These are phyloP conservation scores for Artemia sinica DNA, from an alignment of 2,888 invertebrate species.

Conservation along the genomic window DNA sequence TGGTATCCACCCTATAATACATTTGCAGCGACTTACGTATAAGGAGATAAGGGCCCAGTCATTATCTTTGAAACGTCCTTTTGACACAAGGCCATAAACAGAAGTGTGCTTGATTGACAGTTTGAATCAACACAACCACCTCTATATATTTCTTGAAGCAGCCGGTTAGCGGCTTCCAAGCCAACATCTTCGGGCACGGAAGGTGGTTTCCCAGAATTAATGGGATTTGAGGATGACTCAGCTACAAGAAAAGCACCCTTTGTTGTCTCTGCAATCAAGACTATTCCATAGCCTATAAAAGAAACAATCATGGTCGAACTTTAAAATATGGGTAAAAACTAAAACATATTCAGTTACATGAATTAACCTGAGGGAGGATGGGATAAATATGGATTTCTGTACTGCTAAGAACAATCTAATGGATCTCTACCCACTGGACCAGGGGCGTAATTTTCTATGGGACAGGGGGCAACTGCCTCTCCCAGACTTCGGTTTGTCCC, in stretches of 20 bases:
- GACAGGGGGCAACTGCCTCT: too few relatives aligned
- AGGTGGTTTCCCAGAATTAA: constrained; percentile 38
- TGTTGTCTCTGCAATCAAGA: constrained; percentile 75
- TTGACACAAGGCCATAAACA: constrained; percentile 87
- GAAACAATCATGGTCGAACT: not conserved
- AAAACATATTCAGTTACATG: too few relatives aligned
- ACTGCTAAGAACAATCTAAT: too few relatives aligned
- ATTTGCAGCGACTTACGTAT: constrained; percentile 36
- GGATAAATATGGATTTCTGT: too few relatives aligned
- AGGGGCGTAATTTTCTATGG: too few relatives aligned
- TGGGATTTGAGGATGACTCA: constrained; percentile 32
- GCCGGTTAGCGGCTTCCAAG: constrained; percentile 51
- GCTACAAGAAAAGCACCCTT: constrained; percentile 36
- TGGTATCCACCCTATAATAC: not conserved
- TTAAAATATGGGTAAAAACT: too few relatives aligned
- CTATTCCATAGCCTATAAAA: constrained; percentile 59
- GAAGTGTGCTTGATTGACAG: constrained; percentile 63
- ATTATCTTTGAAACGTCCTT: constrained; percentile 74
- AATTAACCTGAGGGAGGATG: too few relatives aligned
- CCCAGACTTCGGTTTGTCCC: too few relatives aligned
- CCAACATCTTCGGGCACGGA: constrained; percentile 84
- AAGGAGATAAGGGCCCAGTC: constrained; percentile 44
- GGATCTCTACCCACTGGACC: too few relatives aligned
- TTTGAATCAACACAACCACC: constrained; percentile 79
- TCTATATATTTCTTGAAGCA: constrained; percentile 75